Base-by-base conservation (phyloP, 2,797 vertebrate species). In the Trachurus trachurus region DNA sequence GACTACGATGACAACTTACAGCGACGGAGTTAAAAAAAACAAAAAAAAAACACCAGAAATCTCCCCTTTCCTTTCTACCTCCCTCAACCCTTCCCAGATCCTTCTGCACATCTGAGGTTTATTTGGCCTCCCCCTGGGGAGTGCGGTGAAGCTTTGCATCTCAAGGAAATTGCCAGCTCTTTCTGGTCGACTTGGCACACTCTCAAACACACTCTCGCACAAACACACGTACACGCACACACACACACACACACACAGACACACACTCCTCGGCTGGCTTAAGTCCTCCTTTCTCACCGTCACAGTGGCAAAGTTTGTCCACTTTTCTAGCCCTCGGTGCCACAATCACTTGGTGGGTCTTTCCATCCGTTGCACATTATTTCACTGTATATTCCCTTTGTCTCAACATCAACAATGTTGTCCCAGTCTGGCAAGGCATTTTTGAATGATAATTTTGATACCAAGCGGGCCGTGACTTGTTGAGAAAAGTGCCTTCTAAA, bases 51-150 rank as follows among this genome's bases (percentile, higher is more conserved):
- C 63, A 59, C 66, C 66, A 84, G 75, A 85, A 87, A 70, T 83
- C 71, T 85, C 59, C 63, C 49, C 45, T 81, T 85, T 77, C 66
- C 61, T 82, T 71, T 88, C 63, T 69, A 45, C 76, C 78, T 78
- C 76, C 76, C 53, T 74, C 31, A 11, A 65, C 75, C 76, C 65
- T 65, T 74, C 50, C 22, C 68, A 77, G 70, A 86, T 89, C 78
- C 83, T 85, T 70, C 73, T 83, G 77, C 88, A 93, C 94, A 95
- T 95, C 92, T 94, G 94, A 94, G 89, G 86, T 92, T 94, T 93
- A 94, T 95, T 94, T 94, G 80, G 82, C 21, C 70, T 80, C 70
- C 78, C 90, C 83, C 85, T 67, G 63, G 88, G 92, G 91, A 91
- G 68, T 71, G 84, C 16, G 83, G 89, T 87, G 76, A 87, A 87